phyloP scores from a whole-genome alignment of 2,888 invertebrate species.

The Latrodectus elegans region DNA sequence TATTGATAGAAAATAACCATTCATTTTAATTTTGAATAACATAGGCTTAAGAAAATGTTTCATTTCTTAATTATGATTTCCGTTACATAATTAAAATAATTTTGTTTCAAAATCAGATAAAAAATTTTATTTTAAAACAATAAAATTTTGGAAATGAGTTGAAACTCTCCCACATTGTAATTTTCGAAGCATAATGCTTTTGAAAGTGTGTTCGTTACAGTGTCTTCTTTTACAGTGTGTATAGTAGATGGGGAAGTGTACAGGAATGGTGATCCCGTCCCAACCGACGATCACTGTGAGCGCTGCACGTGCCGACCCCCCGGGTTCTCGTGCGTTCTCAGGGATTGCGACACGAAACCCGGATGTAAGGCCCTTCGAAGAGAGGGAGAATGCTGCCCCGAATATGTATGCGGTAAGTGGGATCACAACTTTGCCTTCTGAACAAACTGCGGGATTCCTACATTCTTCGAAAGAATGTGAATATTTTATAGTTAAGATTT shows the following conservation, averaged over 20 bases:
- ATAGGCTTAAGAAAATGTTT: neutral
- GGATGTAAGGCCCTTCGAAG: slow-evolving; percentile 86
- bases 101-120: neutral
- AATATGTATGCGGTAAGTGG: slow-evolving; percentile 80
- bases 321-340: slow-evolving; percentile 79
- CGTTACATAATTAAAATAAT: neutral
- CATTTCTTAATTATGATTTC: neutral
- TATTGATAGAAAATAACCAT: neutral
- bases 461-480: too few species aligned
- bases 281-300: slow-evolving; percentile 81
- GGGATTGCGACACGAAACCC: slow-evolving; percentile 83
- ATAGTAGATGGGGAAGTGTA: slow-evolving; percentile 82
- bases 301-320: slow-evolving; percentile 81
- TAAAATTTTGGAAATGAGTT: neutral
- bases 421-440: too few species aligned
- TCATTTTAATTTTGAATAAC: too few species aligned
- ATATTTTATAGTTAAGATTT: too few species aligned
- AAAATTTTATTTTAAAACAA: neutral
- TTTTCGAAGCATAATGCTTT: neutral
- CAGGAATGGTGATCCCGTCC: slow-evolving; percentile 80
- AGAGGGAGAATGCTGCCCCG: slow-evolving; percentile 86
- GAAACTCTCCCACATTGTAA: slow-evolving; percentile 11
- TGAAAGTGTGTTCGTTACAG: too few species aligned
- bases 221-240: slow-evolving; percentile 75
- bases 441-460: too few species aligned